Base-by-base conservation (phyloP, 2,113 vertebrate species). In the Chloropsis cyanopogon region DNA sequence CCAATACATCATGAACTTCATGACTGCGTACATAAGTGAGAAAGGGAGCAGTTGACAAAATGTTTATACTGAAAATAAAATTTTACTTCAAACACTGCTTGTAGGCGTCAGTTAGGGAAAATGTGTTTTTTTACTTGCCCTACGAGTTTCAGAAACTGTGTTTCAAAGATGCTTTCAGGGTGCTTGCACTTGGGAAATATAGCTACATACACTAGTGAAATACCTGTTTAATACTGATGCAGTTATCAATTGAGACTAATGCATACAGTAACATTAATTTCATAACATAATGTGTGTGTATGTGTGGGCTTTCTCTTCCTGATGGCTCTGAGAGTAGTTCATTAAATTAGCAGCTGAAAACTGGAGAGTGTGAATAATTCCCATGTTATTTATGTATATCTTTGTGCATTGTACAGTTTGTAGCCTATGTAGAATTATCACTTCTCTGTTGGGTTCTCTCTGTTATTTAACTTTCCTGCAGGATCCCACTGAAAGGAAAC, bases 41-140 rank as follows among this genome's bases (percentile, higher is more conserved):
- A 84, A 84, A 78, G 52, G 35, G 78, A 92, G 52, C 52, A 78
- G 64, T 39, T 91, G 47, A 77, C 73, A 94, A 81, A 91, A 59
- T 86, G 16, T 83, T 89, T 91, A 50, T 78, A 59, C 29, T 22
- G 26, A 81, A 91, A 70, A 54, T 42, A 71, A 59, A 39, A 39
- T 63, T 81, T 63, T 57, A 19, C n/a, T 65, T 91, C 25, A 73
- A 65, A 49, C 37, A 19, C 17, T 88, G 63, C 22, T 92, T 61
- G 14, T 29, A 73, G 60, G 28, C 72, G 37, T 86, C 41, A 64
- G 5, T 26, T 41, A 35, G 25, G 33, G 39, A 47, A 88, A 83
- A 70, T 0, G 0, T 19, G 39, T 1, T 37, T 52, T 79, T 85
- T 68, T 33, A 64, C 26, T 69, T 86, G 72, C 26, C 19, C 52